phyloP scores from a whole-genome alignment of 2,797 vertebrate genomes.

The Podarcis lilfordi region DNA sequence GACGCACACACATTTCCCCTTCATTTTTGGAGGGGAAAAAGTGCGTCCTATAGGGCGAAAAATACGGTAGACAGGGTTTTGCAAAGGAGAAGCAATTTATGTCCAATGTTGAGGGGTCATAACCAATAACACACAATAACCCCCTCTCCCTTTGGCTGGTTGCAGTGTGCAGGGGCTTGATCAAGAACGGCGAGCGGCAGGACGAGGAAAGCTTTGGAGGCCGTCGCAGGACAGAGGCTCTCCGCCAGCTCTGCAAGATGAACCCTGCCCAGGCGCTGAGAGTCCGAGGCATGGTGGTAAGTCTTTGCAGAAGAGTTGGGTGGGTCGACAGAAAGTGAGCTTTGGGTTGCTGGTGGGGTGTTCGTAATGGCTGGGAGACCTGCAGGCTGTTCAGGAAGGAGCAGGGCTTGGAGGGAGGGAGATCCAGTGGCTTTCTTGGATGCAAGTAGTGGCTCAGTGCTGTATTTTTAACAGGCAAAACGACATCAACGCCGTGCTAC shows the following conservation, averaged over 20 bases:
- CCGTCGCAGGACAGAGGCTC: slow-evolving; percentile 92
- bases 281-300: slow-evolving; percentile 98
- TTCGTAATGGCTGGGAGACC: neutral
- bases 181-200: slow-evolving; percentile 96
- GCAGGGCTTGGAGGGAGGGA: neutral
- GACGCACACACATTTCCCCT: too few species aligned
- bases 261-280: slow-evolving; percentile 96
- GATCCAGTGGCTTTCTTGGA: neutral
- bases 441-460: neutral
- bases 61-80: neutral
- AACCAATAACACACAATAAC: rapidly evolving
- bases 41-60: too few species aligned
- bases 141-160: neutral
- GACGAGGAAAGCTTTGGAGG: slow-evolving; percentile 96
- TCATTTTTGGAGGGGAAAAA: too few species aligned
- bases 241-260: slow-evolving; percentile 96
- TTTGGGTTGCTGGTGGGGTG: too few species aligned
- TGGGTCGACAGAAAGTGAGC: neutral
- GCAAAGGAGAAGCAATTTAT: neutral
- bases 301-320: slow-evolving; percentile 44
- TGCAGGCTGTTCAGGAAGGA: neutral
- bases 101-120: neutral
- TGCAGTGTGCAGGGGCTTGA: slow-evolving; percentile 93
- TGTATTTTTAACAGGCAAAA: too few species aligned
- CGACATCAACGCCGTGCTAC: too few species aligned